Evolutionary conservation across 2,113 vertebrate genomes (phyloP).

Genomic region (Apistogramma diplotaenia): DNA sequence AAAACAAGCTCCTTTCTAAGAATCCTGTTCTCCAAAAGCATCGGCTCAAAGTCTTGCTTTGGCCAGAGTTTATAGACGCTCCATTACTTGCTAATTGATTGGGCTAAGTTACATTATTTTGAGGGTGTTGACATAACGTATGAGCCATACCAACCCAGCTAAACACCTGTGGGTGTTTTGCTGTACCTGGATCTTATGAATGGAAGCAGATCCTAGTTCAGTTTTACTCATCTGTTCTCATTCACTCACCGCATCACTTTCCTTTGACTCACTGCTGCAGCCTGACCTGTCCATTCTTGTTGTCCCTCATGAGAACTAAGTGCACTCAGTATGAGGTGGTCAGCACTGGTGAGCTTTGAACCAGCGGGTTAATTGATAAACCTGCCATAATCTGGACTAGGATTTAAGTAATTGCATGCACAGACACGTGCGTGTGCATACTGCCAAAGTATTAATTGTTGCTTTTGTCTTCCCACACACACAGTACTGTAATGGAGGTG

Average conservation of each 20-base stretch:
- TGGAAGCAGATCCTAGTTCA: background rate
- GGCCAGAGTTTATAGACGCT: background rate
- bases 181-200: too few species aligned
- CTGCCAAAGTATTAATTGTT: background rate
- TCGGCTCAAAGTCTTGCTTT: conserved; percentile 1
- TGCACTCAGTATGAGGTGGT: background rate
- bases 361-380: conserved; percentile 13
- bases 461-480: conserved; percentile 36
- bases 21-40: conserved; percentile 27
- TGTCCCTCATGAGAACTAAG: background rate
- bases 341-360: conserved; percentile 1
- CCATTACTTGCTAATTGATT: background rate
- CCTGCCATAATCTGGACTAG: background rate
- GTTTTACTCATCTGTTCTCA: background rate
- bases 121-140: background rate
- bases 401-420: background rate
- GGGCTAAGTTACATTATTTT: background rate
- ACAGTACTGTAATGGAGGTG: conserved; percentile 97
- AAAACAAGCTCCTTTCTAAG: conserved; percentile 64
- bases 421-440: background rate
- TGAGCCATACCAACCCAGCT: background rate
- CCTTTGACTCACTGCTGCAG: background rate
- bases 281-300: background rate
- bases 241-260: accelerated
- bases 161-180: background rate